Base-by-base conservation (phyloP, 1,140 invertebrate genomes). In the Brachystomella parvula region DNA sequence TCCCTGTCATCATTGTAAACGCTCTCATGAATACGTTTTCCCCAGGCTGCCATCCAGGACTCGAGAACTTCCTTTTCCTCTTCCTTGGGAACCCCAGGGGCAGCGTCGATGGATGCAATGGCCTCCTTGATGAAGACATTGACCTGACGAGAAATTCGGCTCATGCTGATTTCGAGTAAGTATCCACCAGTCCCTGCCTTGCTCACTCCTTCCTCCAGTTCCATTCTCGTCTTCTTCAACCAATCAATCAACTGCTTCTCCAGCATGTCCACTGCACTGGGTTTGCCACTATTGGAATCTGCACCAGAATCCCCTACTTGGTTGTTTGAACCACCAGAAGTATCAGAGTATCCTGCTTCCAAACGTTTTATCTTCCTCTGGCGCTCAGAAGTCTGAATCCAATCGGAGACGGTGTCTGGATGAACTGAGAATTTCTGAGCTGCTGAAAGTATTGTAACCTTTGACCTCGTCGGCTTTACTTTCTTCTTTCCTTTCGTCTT, bases 301-400 rank as follows among this genome's bases (percentile, higher is more conserved):
- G n/a, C n/a, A 21, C 39, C 26, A 64, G 6, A 56, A 44, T 49
- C 31, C 26, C 32, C 47, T 47, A 56, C 6, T 29, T 29, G 21
- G 57, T 33, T n/a, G 31, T 19, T 21, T 6, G 29, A 24, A 15
- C 26, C 49, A 35, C 24, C 28, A 28, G 47, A 53, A 26, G 31
- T 26, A 21, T 65, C 35, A 56, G 19, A 12, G 30, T 59, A 63
- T 47, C 47, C n/a, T 57, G 53, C 19, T 29, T 56, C 47, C 53
- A 66, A 29, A 6, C 24, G 26, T 60, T 57, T 60, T 6, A 68
- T 49, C 64, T 71, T 63, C n/a, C 24, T 24, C 61, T 66, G 64
- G 56, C 70, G 33, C 47, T 66, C 65, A 2, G n/a, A 21, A 26
- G 67, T 49, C 19, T 71, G 47, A 2, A 71, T 39, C 70, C 70